These are phyloP conservation scores for Rotaria sp. DNA, from an alignment of 2,888 invertebrate genomes.

Conservation along the genomic window DNA sequence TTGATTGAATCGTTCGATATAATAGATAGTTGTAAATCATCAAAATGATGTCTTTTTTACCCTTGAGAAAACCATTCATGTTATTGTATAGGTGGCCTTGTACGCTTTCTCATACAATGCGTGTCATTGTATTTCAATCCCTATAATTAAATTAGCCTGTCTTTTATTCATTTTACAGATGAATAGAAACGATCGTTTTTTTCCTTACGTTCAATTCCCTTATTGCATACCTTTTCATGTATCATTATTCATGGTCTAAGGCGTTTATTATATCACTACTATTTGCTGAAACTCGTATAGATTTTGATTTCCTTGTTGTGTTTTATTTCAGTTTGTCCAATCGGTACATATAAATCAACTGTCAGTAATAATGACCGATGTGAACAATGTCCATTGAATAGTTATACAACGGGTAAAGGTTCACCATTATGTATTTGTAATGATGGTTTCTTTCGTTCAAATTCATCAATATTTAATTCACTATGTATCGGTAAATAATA, in stretches of 20 bases:
- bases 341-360: constrained; percentile 32
- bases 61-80: not conserved
- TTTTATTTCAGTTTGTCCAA: constrained; percentile 30
- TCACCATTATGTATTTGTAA: constrained; percentile 33
- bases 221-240: not conserved
- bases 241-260: no score
- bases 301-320: not conserved
- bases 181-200: not conserved
- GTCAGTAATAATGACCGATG: constrained; percentile 4
- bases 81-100: not conserved
- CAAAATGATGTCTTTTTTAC: not conserved
- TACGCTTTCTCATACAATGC: not conserved
- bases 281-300: not conserved
- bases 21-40: not conserved
- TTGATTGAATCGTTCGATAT: not conserved
- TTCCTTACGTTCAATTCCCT: not conserved
- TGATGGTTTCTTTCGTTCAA: constrained; percentile 34
- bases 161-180: not conserved
- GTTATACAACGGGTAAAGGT: constrained; percentile 22
- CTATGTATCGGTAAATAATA: constrained; percentile 30
- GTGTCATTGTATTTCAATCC: not conserved
- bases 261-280: no score
- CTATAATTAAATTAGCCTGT: not conserved
- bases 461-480: not conserved
- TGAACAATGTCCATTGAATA: constrained; percentile 33